These are phyloP conservation scores for Argyresthia goedartella DNA, from an alignment of 2,888 invertebrate species.

Conservation along the genomic window DNA sequence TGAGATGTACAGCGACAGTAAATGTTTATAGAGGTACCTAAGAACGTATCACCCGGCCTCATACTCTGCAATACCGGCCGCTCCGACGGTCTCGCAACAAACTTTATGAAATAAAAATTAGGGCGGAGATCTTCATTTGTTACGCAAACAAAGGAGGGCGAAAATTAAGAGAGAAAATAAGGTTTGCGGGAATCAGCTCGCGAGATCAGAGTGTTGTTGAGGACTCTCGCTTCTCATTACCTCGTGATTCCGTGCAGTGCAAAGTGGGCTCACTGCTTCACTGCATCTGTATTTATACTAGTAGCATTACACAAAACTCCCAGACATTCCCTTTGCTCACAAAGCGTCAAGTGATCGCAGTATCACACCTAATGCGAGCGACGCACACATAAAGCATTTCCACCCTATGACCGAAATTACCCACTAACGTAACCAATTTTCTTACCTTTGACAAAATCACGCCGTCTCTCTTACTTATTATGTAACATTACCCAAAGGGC, in stretches of 20 bases:
- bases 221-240: background rate
- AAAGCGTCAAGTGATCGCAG: conserved; percentile 1
- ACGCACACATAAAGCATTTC: conserved; percentile 40
- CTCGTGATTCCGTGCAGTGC: no score
- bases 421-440: conserved; percentile 66
- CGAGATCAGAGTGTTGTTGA: conserved; percentile 31
- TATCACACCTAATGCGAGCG: background rate
- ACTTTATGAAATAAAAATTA: conserved; percentile 13
- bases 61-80: background rate
- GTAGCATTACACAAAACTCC: background rate
- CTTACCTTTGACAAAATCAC: conserved; percentile 70
- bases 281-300: background rate
- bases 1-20: conserved; percentile 64
- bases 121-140: conserved; percentile 41
- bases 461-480: conserved; percentile 54
- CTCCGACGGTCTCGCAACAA: background rate
- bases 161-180: conserved; percentile 64
- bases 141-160: conserved; percentile 57
- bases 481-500: conserved; percentile 68
- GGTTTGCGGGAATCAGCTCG: conserved; percentile 55
- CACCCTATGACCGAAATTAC: conserved; percentile 45
- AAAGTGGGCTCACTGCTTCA: no score
- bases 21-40: conserved; percentile 51
- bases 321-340: background rate
- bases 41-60: background rate